phyloP scores from a whole-genome alignment of 2,888 invertebrate genomes.

The Agrotis puta region DNA sequence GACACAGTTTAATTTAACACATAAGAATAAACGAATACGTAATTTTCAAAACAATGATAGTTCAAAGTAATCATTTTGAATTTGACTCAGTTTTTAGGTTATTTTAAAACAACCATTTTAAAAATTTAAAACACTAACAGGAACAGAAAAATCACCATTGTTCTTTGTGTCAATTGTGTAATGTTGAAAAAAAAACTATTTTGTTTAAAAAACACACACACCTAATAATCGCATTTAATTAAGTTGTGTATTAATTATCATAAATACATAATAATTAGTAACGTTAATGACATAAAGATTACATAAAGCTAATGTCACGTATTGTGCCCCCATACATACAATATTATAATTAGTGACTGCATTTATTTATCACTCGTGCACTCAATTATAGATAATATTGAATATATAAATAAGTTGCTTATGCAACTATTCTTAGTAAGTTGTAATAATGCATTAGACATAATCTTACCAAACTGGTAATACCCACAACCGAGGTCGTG shows the following conservation, averaged over 20 bases:
- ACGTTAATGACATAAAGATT: background rate
- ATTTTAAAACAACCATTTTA: background rate
- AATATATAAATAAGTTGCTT: background rate
- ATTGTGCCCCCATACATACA: background rate
- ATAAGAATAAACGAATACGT: background rate
- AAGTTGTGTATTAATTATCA: background rate
- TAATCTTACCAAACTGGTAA: no score
- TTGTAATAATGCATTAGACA: background rate
- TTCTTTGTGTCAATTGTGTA: background rate
- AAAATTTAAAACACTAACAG: background rate
- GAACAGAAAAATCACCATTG: background rate
- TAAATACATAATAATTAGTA: background rate
- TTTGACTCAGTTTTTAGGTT: no score
- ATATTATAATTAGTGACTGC: constrained; percentile 13
- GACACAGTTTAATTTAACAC: background rate
- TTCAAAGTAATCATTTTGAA: background rate
- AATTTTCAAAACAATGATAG: background rate
- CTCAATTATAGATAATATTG: background rate
- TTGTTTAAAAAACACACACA: background rate
- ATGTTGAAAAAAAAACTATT: background rate
- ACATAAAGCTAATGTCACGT: background rate
- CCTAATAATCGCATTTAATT: background rate
- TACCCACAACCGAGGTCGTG: no score
- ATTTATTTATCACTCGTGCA: constrained; percentile 4
- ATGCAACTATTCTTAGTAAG: background rate